A percentile compares a stretch with the other conserved stretches of the same genome.
Conservation (phyloP, 2,888 invertebrate species). For the Harpalus rufipes region DNA sequence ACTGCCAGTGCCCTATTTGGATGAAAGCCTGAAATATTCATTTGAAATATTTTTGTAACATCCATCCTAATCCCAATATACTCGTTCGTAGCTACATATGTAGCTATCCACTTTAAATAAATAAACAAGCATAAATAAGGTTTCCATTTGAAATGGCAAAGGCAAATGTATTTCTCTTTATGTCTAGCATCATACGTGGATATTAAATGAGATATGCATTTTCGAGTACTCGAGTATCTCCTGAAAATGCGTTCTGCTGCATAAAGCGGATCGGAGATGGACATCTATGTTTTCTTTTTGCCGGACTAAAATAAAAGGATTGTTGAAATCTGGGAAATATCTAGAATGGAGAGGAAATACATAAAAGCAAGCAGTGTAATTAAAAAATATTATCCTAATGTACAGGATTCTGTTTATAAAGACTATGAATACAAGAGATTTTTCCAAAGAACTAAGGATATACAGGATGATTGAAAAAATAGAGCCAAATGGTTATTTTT, state of each 20-base stretch:
- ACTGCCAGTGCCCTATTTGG: too few relatives aligned
- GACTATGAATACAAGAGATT: too few relatives aligned
- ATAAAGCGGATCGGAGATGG: slow-evolving; percentile 16
- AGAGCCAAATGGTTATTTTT: too few relatives aligned
- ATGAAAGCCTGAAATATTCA: too few relatives aligned
- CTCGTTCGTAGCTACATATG: background rate
- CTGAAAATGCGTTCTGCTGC: slow-evolving; percentile 15
- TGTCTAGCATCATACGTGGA: slow-evolving; percentile 27
- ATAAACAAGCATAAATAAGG: slow-evolving; percentile 63
- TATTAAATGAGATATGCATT: slow-evolving; percentile 55
- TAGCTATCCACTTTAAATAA: slow-evolving; percentile 54
- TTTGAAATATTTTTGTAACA: too few relatives aligned
- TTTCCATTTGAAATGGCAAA: slow-evolving; percentile 60
- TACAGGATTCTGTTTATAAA: too few relatives aligned
- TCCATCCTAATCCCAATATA: too few relatives aligned
- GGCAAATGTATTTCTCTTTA: slow-evolving; percentile 59
- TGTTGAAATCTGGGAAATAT: slow-evolving; percentile 1
- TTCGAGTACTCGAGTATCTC: slow-evolving; percentile 6
- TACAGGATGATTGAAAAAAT: too few relatives aligned
- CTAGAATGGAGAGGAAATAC: background rate
- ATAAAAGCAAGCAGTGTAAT: background rate
- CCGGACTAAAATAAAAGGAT: background rate
- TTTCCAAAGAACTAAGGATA: too few relatives aligned
- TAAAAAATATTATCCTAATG: background rate
- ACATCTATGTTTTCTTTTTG: slow-evolving; percentile 2